Percentiles rank a stretch among this genome's conserved stretches.
phyloP scores from a whole-genome alignment of 2,113 vertebrate species.

The Trachemys scripta region DNA sequence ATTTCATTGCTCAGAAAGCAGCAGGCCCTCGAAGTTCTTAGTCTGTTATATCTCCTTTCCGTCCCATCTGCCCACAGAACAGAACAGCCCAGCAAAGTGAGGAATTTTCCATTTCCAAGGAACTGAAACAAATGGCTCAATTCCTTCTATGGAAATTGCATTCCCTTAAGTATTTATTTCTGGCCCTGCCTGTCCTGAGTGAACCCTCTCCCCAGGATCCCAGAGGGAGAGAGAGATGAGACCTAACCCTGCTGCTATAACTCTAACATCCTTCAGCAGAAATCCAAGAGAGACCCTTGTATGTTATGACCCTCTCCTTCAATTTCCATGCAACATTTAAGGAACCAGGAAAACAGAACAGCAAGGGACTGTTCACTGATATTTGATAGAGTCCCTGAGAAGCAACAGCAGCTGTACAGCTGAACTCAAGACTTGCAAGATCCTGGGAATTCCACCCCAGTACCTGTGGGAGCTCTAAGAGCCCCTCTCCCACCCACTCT shows the following conservation, averaged over 20 bases:
- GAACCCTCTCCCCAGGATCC: slow-evolving; percentile 19
- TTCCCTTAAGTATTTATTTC: slow-evolving; percentile 48
- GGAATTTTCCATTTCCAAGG: slow-evolving; percentile 22
- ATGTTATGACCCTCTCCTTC: neutral
- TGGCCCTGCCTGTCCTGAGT: neutral
- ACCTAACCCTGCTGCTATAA: slow-evolving; percentile 6
- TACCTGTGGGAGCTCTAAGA: neutral
- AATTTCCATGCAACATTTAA: neutral
- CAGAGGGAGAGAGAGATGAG: neutral
- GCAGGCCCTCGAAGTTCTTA: neutral
- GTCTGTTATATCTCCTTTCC: neutral
- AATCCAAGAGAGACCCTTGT: neutral
- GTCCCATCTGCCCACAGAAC: neutral
- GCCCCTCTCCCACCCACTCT: neutral
- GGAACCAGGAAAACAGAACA: neutral
- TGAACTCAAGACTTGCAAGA: neutral
- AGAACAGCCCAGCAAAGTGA: neutral
- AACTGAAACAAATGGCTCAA: neutral
- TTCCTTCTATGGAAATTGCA: slow-evolving; percentile 9
- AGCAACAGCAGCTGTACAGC: neutral
- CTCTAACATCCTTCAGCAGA: neutral
- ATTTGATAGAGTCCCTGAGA: neutral
- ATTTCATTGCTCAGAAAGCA: neutral
- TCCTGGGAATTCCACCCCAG: neutral
- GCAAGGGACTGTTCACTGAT: neutral